Evolutionary conservation across 2,888 invertebrate genomes (phyloP), one percentile per base, ranked within the genome.

Genomic region (Melanophora roralis): DNA sequence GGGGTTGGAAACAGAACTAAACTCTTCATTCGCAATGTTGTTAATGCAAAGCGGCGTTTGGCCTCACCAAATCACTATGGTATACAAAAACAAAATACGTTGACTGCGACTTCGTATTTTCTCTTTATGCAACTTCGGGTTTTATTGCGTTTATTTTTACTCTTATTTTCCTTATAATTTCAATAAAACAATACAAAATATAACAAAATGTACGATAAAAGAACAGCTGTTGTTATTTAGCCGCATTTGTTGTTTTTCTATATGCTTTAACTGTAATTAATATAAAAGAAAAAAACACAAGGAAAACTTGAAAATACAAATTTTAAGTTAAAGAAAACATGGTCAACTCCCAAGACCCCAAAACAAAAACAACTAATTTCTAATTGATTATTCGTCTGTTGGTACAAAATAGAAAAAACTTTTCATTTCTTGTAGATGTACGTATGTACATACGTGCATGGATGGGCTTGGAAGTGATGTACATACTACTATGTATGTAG

Each of bases 1-100:
- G 83, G 83, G 83, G 83, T 83, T 83, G 83, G 76, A 83, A 83
- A 83, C 83, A 83, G 83, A 83, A 83, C 83, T 83, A 83, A 83
- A 83, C 81, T 76, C 81, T 83, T 81, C 77, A 75, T 78, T 82
- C 74, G 77, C 80, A 59, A 51, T 81, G 72, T 75, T 78, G 82
- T 78, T 73, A 78, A 78, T 62, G 75, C 49, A 67, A 81, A 78
- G 78, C 82, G 72, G 73, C 81, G 59, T 67, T 67, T 71, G 23
- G 74, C 62, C 64, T 76, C 78, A 64, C 59, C 51, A 60, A 64
- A 74, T 64, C 59, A 68, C 32, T 68, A 64, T 69, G 38, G 43
- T 21, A 74, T 38, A 73, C 45, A 69, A 49, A 67, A 65, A 69
- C 60, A 71, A 65, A 64, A 74, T 38, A 53, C 59, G 34, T 60